These are phyloP conservation scores for Trichosurus vulpecula DNA, from an alignment of 2,797 vertebrate genomes.

Conservation along the genomic window DNA sequence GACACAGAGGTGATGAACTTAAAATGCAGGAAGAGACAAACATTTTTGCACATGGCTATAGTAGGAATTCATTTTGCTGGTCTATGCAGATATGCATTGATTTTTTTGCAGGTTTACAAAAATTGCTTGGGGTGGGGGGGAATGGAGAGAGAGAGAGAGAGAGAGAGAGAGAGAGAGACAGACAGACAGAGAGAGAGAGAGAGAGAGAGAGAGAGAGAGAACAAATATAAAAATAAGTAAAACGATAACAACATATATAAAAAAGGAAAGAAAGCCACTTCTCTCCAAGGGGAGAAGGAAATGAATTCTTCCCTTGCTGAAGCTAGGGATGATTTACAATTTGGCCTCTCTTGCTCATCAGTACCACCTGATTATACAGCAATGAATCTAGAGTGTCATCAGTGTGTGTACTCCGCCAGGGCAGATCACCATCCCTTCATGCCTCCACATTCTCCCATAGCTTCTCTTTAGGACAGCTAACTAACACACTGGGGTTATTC, in stretches of 20 bases:
- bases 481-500: background rate
- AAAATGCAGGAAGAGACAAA: background rate
- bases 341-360: background rate
- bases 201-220: background rate
- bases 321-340: background rate
- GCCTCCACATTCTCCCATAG: background rate
- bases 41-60: background rate
- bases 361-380: background rate
- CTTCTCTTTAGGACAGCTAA: background rate
- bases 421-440: background rate
- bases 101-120: background rate
- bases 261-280: background rate
- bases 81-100: background rate
- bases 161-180: too few relatives aligned
- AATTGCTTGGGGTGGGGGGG: background rate
- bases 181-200: too few relatives aligned
- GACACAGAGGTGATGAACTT: background rate
- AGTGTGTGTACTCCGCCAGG: background rate
- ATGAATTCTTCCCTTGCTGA: background rate
- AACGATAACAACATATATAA: background rate
- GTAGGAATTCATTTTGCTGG: background rate
- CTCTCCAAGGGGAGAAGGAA: background rate
- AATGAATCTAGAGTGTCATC: background rate
- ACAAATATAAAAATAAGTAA: background rate
- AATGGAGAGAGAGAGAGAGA: background rate